Evolutionary conservation across 2,113 vertebrate genomes (phyloP).

Genomic region (Dipodomys spectabilis): DNA sequence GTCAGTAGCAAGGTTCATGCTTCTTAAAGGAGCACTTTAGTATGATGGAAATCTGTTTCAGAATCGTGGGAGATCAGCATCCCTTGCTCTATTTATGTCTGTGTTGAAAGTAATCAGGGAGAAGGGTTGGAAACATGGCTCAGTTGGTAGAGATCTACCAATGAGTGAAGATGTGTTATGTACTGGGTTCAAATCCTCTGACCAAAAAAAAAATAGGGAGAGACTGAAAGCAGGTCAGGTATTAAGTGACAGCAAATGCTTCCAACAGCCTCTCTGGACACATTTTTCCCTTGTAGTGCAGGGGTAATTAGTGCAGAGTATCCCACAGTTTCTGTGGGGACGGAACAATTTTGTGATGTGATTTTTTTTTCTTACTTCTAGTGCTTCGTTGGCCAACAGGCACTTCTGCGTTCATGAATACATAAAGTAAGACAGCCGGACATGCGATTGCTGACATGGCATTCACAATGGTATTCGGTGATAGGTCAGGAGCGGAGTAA

Average conservation of each 20-base stretch:
- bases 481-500: constrained; percentile 3
- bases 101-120: constrained; percentile 58
- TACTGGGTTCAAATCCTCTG: too few species aligned
- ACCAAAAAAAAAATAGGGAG: not conserved
- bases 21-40: constrained; percentile 66
- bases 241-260: constrained; percentile 62
- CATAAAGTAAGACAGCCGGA: not conserved
- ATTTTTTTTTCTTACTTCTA: constrained; percentile 15
- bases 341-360: constrained; percentile 4
- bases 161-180: too few species aligned
- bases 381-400: not conserved
- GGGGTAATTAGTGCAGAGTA: constrained; percentile 25
- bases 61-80: constrained; percentile 52
- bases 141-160: too few species aligned
- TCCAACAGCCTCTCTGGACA: constrained; percentile 56
- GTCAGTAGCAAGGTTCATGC: constrained; percentile 63
- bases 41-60: constrained; percentile 77
- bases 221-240: constrained; percentile 43
- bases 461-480: not conserved
- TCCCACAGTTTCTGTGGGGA: not conserved
- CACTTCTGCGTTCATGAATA: not conserved
- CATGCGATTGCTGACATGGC: not conserved
- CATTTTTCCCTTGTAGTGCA: not conserved
- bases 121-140: too few species aligned
- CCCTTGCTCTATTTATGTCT: not conserved